phyloP scores from a whole-genome alignment of 2,888 invertebrate genomes.

The Oligia fasciuncula region DNA sequence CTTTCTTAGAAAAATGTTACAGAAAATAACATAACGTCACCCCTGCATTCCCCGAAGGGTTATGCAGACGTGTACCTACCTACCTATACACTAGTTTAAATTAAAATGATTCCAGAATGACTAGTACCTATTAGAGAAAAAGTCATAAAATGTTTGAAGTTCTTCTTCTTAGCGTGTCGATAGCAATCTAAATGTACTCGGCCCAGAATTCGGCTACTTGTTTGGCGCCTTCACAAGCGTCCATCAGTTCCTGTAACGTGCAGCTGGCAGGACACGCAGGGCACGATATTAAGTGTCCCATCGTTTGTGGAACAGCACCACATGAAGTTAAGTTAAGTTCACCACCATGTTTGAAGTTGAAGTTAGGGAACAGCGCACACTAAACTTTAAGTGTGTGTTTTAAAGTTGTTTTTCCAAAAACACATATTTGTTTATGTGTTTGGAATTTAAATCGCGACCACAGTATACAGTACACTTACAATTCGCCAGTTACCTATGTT shows the following conservation, averaged over 20 bases:
- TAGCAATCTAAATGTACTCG: too few relatives aligned
- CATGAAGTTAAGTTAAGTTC: too few relatives aligned
- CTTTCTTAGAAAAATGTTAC: constrained; percentile 29
- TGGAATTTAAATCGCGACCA: neutral
- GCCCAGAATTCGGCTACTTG: too few relatives aligned
- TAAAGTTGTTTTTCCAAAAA: neutral
- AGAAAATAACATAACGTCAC: neutral
- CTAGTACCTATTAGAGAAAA: neutral
- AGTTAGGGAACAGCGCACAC: neutral
- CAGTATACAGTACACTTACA: too few relatives aligned
- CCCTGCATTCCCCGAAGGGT: neutral
- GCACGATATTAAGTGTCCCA: too few relatives aligned
- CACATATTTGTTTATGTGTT: neutral
- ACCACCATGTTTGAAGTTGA: neutral
- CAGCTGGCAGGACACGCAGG: too few relatives aligned
- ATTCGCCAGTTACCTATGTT: neutral
- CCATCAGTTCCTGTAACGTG: too few relatives aligned
- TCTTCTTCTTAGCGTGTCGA: too few relatives aligned
- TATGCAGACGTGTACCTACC: neutral
- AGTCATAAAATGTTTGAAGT: neutral
- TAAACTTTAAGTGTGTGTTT: too few relatives aligned
- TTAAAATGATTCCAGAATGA: too few relatives aligned
- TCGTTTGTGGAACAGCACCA: too few relatives aligned
- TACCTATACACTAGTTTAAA: neutral
- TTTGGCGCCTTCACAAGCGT: too few relatives aligned